Conservation (phyloP, 2,797 vertebrate genomes). For the Mus caroli region DNA sequence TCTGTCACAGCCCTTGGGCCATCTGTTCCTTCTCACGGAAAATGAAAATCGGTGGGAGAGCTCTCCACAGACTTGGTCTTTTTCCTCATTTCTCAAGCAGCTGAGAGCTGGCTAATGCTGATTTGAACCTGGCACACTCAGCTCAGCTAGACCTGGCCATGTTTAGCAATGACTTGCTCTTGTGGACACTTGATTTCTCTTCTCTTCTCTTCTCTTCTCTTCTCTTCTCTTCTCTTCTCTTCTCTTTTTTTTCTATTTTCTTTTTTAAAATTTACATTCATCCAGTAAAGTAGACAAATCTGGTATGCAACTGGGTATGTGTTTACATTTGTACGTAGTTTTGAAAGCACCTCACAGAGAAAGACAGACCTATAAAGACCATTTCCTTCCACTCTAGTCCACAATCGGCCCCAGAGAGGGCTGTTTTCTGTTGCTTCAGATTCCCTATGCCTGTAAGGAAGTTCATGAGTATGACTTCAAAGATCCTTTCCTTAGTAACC, state of each 20-base stretch:
- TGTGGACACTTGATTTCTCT: background rate
- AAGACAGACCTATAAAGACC: background rate
- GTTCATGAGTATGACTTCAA: fast-evolving
- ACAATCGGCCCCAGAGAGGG: background rate
- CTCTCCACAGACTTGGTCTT: background rate
- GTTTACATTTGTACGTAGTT: background rate
- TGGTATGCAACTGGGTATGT: background rate
- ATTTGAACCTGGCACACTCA: background rate
- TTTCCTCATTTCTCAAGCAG: background rate
- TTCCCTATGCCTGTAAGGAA: background rate
- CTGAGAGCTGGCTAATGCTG: background rate
- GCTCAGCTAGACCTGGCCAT: background rate
- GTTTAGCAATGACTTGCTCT: constrained; percentile 8
- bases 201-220: too few species aligned
- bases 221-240: too few species aligned
- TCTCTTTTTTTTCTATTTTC: background rate
- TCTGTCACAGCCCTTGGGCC: background rate
- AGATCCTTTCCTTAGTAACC: background rate
- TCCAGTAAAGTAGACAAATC: background rate
- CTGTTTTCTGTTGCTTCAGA: background rate
- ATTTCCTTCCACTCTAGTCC: background rate
- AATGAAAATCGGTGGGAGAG: background rate
- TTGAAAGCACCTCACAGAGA: background rate
- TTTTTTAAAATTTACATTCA: background rate
- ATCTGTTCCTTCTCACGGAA: background rate